These are phyloP conservation scores for Protosalanx chinensis DNA, from an alignment of 2,797 vertebrate species.

Conservation along the genomic window DNA sequence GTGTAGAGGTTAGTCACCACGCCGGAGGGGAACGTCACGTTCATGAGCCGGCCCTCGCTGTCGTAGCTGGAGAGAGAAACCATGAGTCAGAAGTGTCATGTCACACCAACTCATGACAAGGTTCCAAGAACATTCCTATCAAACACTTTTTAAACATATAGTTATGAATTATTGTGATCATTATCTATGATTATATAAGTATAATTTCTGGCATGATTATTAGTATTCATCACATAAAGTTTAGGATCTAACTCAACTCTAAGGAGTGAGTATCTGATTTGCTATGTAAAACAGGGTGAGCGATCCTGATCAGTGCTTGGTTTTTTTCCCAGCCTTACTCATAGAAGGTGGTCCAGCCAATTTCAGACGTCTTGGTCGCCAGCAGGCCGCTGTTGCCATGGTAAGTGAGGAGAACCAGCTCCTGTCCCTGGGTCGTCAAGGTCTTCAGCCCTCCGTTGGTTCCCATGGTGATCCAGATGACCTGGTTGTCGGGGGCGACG, in stretches of 20 bases:
- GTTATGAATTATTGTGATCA: not conserved
- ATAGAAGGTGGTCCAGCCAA: slow-evolving; percentile 97
- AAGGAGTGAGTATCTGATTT: not conserved
- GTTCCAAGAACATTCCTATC: not conserved
- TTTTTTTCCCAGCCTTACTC: slow-evolving; percentile 80
- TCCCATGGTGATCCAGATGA: slow-evolving; percentile 94
- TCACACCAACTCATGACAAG: not conserved
- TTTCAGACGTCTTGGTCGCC: slow-evolving; percentile 94
- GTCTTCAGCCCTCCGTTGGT: slow-evolving; percentile 92
- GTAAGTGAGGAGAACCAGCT: slow-evolving; percentile 93
- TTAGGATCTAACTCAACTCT: not conserved
- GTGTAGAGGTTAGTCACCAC: slow-evolving; percentile 92
- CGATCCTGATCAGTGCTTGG: not conserved
- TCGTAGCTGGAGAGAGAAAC: slow-evolving; percentile 82
- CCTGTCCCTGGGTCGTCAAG: slow-evolving; percentile 90
- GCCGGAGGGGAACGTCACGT: slow-evolving; percentile 95
- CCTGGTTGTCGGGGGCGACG: slow-evolving; percentile 95
- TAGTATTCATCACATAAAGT: not conserved
- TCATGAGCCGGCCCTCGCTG: slow-evolving; percentile 93
- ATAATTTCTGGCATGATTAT: not conserved
- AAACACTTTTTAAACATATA: not conserved
- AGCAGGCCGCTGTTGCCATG: slow-evolving; percentile 94
- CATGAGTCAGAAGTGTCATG: slow-evolving; percentile 28
- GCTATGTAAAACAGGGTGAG: not conserved
- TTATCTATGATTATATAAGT: not conserved